phyloP scores from a whole-genome alignment of 2,888 invertebrate species.

The Schrankia costaestrigalis region DNA sequence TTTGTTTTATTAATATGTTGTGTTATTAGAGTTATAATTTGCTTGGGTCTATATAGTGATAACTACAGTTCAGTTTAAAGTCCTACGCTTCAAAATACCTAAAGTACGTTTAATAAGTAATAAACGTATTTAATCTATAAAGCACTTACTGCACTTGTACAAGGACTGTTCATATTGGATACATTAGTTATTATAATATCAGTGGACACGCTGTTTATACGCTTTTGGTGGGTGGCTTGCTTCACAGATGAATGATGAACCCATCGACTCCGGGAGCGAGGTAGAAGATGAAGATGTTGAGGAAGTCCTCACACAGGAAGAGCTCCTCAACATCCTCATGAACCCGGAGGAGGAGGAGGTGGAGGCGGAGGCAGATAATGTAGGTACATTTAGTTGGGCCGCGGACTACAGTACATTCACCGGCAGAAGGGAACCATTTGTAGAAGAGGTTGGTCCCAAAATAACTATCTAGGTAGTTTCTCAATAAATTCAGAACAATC shows the following conservation, averaged over 20 bases:
- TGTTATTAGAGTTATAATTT: neutral
- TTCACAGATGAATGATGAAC: neutral
- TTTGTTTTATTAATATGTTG: neutral
- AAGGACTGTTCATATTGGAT: neutral
- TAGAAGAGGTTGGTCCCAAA: too few species aligned
- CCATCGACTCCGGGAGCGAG: constrained; percentile 3
- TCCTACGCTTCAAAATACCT: too few species aligned
- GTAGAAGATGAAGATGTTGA: neutral
- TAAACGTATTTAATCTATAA: too few species aligned
- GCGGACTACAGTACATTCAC: too few species aligned
- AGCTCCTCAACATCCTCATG: neutral
- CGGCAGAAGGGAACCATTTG: too few species aligned
- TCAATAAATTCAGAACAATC: too few species aligned
- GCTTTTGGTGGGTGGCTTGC: neutral
- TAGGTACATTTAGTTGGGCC: neutral
- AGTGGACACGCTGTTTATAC: neutral
- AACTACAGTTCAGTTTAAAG: neutral
- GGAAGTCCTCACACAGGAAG: neutral
- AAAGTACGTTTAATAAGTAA: neutral
- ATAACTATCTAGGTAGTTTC: too few species aligned
- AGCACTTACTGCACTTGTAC: too few species aligned
- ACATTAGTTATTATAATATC: constrained; percentile 1
- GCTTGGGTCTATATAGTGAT: neutral
- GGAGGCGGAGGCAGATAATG: neutral
- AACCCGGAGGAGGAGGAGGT: neutral